phyloP scores from a whole-genome alignment of 2,797 vertebrate species.

The Rhynchonycteris naso region DNA sequence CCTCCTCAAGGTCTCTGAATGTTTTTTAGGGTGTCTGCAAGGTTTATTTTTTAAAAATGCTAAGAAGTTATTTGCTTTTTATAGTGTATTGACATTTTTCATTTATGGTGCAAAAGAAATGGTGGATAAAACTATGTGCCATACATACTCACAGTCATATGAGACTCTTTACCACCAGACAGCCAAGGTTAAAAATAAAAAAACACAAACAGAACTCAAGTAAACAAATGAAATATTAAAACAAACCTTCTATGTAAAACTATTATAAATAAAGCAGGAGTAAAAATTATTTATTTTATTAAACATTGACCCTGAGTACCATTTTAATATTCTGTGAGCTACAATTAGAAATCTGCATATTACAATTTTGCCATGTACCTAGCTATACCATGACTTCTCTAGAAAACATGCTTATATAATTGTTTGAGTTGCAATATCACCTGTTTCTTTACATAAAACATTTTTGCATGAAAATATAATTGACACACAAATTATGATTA shows the following conservation, averaged over 20 bases:
- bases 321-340: background rate
- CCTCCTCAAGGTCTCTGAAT: rapidly evolving
- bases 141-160: background rate
- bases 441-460: background rate
- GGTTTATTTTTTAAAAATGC: background rate
- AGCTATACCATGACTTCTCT: background rate
- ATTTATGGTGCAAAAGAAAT: background rate
- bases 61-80: background rate
- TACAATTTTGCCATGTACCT: background rate
- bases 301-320: background rate
- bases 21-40: background rate
- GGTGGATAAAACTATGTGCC: background rate
- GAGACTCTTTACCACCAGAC: background rate
- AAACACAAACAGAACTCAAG: background rate
- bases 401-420: background rate
- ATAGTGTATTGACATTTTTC: background rate
- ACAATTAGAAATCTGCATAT: background rate
- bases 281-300: background rate
- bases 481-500: background rate
- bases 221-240: background rate
- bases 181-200: background rate
- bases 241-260: background rate
- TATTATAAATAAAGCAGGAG: background rate
- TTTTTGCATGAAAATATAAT: background rate
- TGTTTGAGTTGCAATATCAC: background rate